Conservation (phyloP, 2,113 vertebrate genomes). For the Malurus melanocephalus region DNA sequence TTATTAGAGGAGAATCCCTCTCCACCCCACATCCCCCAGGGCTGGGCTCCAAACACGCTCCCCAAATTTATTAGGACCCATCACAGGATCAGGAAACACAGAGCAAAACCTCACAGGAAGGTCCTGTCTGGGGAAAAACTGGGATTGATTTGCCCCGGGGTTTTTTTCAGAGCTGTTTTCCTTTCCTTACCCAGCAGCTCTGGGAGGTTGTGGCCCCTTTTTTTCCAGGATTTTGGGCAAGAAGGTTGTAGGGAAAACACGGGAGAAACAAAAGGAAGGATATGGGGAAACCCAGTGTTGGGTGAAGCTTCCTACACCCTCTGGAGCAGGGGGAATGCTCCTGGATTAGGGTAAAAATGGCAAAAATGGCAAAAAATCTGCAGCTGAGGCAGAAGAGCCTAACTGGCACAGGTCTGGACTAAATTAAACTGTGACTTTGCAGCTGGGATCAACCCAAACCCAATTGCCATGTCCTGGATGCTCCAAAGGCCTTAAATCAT, state of each 20-base stretch:
- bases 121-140: neutral
- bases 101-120: neutral
- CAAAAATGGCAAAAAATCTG: neutral
- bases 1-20: neutral
- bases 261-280: neutral
- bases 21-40: neutral
- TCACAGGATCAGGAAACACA: accelerated
- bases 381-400: neutral
- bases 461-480: neutral
- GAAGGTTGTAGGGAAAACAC: neutral
- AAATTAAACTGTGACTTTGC: neutral
- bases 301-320: neutral
- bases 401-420: neutral
- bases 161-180: neutral
- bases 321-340: accelerated
- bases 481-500: neutral
- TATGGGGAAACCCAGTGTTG: accelerated
- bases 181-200: neutral
- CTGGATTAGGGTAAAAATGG: neutral
- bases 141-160: accelerated
- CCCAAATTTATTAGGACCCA: neutral
- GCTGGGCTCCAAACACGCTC: accelerated
- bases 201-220: neutral
- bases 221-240: neutral
- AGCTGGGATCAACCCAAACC: neutral